Evolutionary conservation across 2,888 invertebrate genomes (phyloP).

Genomic region (Trilocha varians): DNA sequence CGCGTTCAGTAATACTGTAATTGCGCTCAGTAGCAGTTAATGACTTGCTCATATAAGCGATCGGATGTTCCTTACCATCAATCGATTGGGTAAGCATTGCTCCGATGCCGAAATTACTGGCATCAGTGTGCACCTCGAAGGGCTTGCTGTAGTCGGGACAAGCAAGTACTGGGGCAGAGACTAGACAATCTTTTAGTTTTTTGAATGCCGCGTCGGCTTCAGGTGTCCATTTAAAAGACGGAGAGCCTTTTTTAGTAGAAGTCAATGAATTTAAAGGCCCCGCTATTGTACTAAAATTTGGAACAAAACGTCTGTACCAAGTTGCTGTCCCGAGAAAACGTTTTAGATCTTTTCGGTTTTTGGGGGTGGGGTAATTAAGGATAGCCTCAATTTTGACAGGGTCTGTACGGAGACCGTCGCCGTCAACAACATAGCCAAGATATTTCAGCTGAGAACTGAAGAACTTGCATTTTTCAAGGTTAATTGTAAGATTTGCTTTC

Average conservation of each 20-base stretch:
- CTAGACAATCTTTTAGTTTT: neutral
- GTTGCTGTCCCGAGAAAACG: conserved; percentile 17
- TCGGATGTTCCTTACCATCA: conserved; percentile 13
- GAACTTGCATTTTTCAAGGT: conserved; percentile 13
- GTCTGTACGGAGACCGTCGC: conserved; percentile 17
- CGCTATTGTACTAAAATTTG: no score
- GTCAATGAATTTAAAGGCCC: no score
- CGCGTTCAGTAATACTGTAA: conserved; percentile 21
- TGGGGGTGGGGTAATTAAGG: conserved; percentile 15
- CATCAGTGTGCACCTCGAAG: conserved; percentile 10
- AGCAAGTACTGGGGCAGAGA: conserved; percentile 10
- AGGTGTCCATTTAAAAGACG: no score
- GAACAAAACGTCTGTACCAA: conserved; percentile 12
- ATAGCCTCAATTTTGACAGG: conserved; percentile 19
- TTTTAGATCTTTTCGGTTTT: conserved; percentile 13
- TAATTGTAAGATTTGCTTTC: conserved; percentile 14
- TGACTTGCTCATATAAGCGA: conserved; percentile 10
- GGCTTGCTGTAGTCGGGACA: conserved; percentile 11
- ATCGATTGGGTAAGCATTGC: conserved; percentile 13
- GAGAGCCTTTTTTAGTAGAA: no score
- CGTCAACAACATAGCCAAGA: conserved; percentile 21
- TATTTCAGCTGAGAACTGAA: conserved; percentile 9
- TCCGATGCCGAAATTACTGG: conserved; percentile 10
- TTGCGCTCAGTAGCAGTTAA: conserved; percentile 13
- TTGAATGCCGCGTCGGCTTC: no score